A percentile compares a stretch with the other conserved stretches of the same genome.
Evolutionary conservation across 2,888 invertebrate genomes (phyloP).

Genomic region (Nipponacmea schrenckii): DNA sequence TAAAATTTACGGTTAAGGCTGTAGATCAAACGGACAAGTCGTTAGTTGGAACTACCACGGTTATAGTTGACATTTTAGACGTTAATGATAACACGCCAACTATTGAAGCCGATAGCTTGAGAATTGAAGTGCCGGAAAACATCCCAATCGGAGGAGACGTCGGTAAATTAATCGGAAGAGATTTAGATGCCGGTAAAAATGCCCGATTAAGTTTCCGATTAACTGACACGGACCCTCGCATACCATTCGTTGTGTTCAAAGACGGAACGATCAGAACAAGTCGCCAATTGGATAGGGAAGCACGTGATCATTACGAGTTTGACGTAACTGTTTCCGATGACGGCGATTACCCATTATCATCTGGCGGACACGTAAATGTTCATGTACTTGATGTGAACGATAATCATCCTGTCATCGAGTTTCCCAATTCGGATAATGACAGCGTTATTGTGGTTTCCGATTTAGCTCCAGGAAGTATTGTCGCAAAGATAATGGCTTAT

Average conservation of each 20-base stretch:
- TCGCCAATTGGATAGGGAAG: conserved; percentile 47
- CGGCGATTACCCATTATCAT: conserved; percentile 45
- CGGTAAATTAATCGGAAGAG: conserved; percentile 45
- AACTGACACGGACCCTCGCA: not conserved
- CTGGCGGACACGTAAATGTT: conserved; percentile 45
- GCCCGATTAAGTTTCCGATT: conserved; percentile 31
- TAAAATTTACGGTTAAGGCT: conserved; percentile 47
- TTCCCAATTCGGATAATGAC: conserved; percentile 45
- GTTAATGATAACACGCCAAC: conserved; percentile 52
- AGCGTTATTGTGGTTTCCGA: conserved; percentile 36
- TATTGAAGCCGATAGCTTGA: conserved; percentile 37
- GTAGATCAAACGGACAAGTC: conserved; percentile 42
- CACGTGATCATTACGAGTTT: conserved; percentile 41
- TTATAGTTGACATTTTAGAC: conserved; percentile 47
- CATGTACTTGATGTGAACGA: conserved; percentile 57
- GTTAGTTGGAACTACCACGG: conserved; percentile 43
- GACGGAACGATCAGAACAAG: conserved; percentile 43
- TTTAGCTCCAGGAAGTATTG: conserved; percentile 28
- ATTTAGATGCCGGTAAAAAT: conserved; percentile 48
- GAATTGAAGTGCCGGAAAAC: conserved; percentile 46
- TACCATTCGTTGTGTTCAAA: conserved; percentile 49
- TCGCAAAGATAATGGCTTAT: conserved; percentile 38
- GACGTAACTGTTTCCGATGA: conserved; percentile 49
- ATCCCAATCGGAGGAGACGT: conserved; percentile 36
- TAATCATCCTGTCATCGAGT: conserved; percentile 52